Percentiles rank a stretch among this genome's conserved stretches.
phyloP scores from a whole-genome alignment of 1,140 invertebrate genomes.

The Apis cerana region DNA sequence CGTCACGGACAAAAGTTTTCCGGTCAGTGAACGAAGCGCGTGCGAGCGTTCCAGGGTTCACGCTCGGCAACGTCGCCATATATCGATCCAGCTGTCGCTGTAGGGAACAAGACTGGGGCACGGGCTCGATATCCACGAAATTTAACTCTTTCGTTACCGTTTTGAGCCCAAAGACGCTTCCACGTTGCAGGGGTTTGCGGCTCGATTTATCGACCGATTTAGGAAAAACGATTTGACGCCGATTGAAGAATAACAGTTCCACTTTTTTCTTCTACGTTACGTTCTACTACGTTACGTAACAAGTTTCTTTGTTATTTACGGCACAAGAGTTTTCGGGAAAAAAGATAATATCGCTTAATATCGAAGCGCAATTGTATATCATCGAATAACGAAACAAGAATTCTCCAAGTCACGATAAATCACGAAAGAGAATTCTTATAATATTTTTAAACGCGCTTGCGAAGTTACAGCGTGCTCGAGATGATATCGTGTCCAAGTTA shows the following conservation, averaged over 20 bases:
- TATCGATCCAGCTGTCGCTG: constrained; percentile 67
- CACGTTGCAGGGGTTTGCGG: not conserved
- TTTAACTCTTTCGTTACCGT: constrained; percentile 60
- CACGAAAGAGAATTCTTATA: not conserved
- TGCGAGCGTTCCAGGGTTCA: constrained; percentile 59
- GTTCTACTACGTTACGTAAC: not conserved
- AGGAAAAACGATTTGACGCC: not conserved
- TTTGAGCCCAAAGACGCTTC: not conserved
- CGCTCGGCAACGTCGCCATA: constrained; percentile 67
- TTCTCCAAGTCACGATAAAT: not conserved
- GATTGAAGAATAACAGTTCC: no score
- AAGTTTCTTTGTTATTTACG: not conserved
- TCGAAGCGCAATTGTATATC: not conserved
- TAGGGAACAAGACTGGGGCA: constrained; percentile 63
- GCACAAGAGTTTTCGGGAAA: not conserved
- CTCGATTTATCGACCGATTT: constrained; percentile 9
- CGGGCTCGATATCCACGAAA: constrained; percentile 57
- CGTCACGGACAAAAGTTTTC: constrained; percentile 31
- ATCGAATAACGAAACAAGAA: not conserved
- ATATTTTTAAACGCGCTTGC: constrained; percentile 4
- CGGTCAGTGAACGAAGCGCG: constrained; percentile 30
- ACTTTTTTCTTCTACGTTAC: no score
- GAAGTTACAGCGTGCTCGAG: not conserved
- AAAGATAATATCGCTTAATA: not conserved
- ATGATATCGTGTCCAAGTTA: constrained; percentile 15